Conservation (phyloP, 2,888 invertebrate species). For the Tetrapedia diversipes region DNA sequence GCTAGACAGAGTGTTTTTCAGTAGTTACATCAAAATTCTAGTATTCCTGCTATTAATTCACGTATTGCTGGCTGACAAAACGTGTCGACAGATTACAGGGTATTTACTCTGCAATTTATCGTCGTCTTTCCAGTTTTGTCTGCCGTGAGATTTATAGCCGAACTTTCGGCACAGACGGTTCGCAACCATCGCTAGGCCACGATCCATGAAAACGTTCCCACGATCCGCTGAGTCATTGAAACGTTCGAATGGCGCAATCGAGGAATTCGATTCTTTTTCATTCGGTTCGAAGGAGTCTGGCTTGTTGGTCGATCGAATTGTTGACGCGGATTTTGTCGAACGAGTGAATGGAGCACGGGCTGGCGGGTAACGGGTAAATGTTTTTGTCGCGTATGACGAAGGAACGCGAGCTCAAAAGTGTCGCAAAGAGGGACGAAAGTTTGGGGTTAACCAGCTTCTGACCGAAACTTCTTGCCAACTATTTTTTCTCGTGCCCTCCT, state of each 20-base stretch:
- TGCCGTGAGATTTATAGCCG: conserved; percentile 16
- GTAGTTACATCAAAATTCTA: too few relatives aligned
- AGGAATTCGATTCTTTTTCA: not conserved
- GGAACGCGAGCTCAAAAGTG: conserved; percentile 30
- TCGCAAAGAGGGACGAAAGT: conserved; percentile 40
- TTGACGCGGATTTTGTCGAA: not conserved
- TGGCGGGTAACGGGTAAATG: too few relatives aligned
- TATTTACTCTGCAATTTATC: too few relatives aligned
- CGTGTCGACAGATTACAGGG: not conserved
- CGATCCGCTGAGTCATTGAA: not conserved
- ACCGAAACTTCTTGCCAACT: conserved; percentile 42
- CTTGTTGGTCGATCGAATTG: conserved; percentile 7
- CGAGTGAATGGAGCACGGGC: not conserved
- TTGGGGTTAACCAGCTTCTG: conserved; percentile 29
- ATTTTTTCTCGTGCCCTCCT: conserved; percentile 26
- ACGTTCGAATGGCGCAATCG: conserved; percentile 1
- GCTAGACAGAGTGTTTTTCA: too few relatives aligned
- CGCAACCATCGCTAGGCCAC: not conserved
- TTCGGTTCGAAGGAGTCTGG: not conserved
- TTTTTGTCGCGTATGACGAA: conserved; percentile 6
- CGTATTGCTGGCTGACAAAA: not conserved
- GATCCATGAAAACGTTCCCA: not conserved
- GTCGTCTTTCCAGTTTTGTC: conserved; percentile 24
- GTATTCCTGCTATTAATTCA: too few relatives aligned
- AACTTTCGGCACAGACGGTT: too few relatives aligned